Conservation (phyloP, 2,797 vertebrate genomes). For the Harpagifer antarcticus region DNA sequence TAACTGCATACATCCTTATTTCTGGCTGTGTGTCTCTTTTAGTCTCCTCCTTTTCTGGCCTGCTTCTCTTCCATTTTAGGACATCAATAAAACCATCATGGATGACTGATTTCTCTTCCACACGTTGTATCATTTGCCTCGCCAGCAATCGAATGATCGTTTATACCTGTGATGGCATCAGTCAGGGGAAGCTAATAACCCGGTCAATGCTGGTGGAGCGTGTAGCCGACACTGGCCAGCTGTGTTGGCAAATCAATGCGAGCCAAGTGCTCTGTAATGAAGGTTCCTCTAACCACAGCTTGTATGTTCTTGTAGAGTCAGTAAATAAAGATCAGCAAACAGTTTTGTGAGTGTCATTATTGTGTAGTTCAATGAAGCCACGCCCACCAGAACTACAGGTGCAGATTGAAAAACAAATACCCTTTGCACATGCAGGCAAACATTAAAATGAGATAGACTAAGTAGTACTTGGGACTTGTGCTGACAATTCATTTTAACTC, state of each 20-base stretch:
- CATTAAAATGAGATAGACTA: constrained; percentile 3
- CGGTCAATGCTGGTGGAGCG: constrained; percentile 54
- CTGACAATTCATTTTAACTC: constrained; percentile 41
- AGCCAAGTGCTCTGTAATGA: constrained; percentile 29
- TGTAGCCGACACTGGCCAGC: constrained; percentile 29
- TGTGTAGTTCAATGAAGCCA: constrained; percentile 29
- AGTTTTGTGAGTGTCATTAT: constrained; percentile 14
- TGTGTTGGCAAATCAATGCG: constrained; percentile 39
- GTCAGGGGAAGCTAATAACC: constrained; percentile 62
- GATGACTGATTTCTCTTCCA: constrained; percentile 16
- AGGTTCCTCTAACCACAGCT: background rate
- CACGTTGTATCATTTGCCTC: constrained; percentile 34
- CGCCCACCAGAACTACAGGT: constrained; percentile 37
- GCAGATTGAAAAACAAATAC: constrained; percentile 46
- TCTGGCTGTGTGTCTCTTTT: background rate
- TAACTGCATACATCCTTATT: background rate
- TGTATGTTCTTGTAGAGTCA: constrained; percentile 5
- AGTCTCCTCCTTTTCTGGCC: background rate
- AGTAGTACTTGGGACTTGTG: background rate
- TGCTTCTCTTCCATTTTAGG: background rate
- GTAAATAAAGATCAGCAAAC: background rate
- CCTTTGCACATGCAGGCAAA: constrained; percentile 8
- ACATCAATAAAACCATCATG: constrained; percentile 33
- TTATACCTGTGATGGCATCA: constrained; percentile 48
- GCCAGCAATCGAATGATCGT: constrained; percentile 52